These are phyloP conservation scores for Amblyteles armatorius DNA, from an alignment of 2,888 invertebrate genomes.

Conservation along the genomic window DNA sequence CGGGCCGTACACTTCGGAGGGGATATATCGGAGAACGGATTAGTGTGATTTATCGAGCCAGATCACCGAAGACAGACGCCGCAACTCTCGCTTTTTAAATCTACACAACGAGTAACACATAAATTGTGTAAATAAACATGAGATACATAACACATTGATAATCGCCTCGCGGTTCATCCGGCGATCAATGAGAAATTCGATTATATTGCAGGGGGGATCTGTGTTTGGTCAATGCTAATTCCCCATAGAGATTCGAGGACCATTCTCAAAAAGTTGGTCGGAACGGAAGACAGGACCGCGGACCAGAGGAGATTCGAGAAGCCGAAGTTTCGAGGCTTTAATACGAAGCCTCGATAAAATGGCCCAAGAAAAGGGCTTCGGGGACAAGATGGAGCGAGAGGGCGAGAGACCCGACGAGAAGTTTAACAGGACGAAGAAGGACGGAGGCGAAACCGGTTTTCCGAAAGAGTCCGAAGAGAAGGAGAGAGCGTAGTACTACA, in stretches of 20 bases:
- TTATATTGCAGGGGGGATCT: neutral
- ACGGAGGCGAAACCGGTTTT: conserved; percentile 66
- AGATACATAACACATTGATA: neutral
- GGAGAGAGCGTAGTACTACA: conserved; percentile 66
- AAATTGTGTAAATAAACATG: neutral
- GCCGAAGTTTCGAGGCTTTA: neutral
- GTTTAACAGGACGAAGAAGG: conserved; percentile 56
- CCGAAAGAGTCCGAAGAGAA: conserved; percentile 52
- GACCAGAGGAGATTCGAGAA: neutral
- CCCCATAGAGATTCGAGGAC: neutral
- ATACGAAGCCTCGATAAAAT: conserved; percentile 29
- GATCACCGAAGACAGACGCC: conserved; percentile 58
- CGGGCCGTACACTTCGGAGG: neutral
- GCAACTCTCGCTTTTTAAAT: conserved; percentile 2
- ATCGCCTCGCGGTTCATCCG: neutral
- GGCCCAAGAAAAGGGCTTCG: conserved; percentile 22
- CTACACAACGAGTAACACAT: conserved; percentile 2
- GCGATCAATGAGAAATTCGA: neutral
- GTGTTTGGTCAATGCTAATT: neutral
- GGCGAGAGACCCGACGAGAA: conserved; percentile 44
- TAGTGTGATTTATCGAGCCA: conserved; percentile 64
- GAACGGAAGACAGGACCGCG: too few relatives aligned
- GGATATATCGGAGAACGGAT: conserved; percentile 55
- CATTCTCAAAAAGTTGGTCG: neutral
- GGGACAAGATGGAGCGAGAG: conserved; percentile 39